These are phyloP conservation scores for Pangasius larnaudii DNA, from an alignment of 2,797 vertebrate species.

Conservation along the genomic window DNA sequence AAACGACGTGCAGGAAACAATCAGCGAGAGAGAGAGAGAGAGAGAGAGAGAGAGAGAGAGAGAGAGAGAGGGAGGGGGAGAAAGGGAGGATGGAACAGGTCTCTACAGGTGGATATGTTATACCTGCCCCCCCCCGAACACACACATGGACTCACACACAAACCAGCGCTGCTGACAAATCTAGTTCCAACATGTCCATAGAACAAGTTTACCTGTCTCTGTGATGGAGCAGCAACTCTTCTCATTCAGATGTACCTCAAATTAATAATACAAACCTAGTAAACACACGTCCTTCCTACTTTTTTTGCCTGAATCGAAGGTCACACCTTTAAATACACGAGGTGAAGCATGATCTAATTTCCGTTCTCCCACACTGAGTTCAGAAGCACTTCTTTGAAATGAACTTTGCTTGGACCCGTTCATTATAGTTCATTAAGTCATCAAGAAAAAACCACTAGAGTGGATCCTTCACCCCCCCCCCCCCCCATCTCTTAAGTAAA, in stretches of 20 bases:
- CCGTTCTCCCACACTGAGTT: neutral
- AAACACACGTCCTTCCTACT: neutral
- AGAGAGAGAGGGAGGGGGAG: neutral
- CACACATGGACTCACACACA: conserved; percentile 23
- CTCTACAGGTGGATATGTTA: conserved; percentile 49
- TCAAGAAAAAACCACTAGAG: neutral
- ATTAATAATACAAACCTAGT: neutral
- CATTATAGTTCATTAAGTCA: neutral
- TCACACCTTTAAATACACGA: neutral
- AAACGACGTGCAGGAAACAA: conserved; percentile 13
- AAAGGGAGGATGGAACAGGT: conserved; percentile 38
- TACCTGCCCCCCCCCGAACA: conserved; percentile 31
- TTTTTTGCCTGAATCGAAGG: neutral
- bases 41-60: neutral
- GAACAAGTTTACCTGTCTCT: conserved; percentile 38
- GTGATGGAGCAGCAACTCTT: conserved; percentile 2
- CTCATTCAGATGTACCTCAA: neutral
- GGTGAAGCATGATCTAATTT: neutral
- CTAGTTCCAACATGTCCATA: conserved; percentile 52
- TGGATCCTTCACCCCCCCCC: neutral
- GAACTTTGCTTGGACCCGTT: neutral
- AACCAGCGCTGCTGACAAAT: conserved; percentile 45
- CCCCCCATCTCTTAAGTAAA: neutral
- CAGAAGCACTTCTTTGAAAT: neutral
- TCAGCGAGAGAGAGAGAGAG: neutral